A percentile compares a stretch with the other conserved stretches of the same genome.
phyloP scores from a whole-genome alignment of 2,797 vertebrate species.

The Octomys mimax region DNA sequence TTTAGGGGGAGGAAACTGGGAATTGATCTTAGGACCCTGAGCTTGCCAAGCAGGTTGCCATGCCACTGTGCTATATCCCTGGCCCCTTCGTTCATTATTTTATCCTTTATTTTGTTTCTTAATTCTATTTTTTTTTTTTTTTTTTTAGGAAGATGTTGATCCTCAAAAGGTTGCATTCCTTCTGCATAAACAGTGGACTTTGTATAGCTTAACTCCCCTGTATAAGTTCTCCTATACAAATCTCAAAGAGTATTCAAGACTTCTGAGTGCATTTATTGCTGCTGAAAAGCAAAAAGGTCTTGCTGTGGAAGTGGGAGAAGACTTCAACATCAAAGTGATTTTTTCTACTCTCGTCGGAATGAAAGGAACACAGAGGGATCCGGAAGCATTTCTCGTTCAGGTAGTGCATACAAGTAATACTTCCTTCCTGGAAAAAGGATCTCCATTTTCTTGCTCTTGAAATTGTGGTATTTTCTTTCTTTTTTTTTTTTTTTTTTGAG shows the following conservation, averaged over 20 bases:
- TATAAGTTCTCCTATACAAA: constrained; percentile 91
- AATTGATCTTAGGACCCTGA: too few relatives aligned
- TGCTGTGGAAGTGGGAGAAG: constrained; percentile 90
- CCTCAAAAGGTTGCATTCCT: constrained; percentile 89
- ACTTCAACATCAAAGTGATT: constrained; percentile 89
- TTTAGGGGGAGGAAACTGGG: too few relatives aligned
- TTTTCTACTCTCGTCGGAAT: constrained; percentile 91
- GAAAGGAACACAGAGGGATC: constrained; percentile 89
- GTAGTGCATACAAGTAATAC: constrained; percentile 81
- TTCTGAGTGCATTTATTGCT: constrained; percentile 91
- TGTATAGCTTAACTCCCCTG: constrained; percentile 96
- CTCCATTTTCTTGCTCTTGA: constrained; percentile 28
- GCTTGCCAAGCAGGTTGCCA: too few relatives aligned
- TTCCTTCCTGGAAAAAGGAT: not conserved
- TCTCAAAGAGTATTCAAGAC: constrained; percentile 92
- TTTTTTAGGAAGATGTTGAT: constrained; percentile 88
- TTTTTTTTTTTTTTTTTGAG: too few relatives aligned
- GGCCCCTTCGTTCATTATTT: not conserved
- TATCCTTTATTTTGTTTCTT: constrained; percentile 5
- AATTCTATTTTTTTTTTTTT: constrained; percentile 15
- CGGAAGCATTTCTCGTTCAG: constrained; percentile 93
- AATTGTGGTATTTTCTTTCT: constrained; percentile 37
- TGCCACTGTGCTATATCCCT: too few relatives aligned
- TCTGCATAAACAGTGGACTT: constrained; percentile 93
- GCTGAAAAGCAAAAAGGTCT: constrained; percentile 94